These are phyloP conservation scores for Eupeodes luniger DNA, from an alignment of 2,888 invertebrate species.

Conservation along the genomic window DNA sequence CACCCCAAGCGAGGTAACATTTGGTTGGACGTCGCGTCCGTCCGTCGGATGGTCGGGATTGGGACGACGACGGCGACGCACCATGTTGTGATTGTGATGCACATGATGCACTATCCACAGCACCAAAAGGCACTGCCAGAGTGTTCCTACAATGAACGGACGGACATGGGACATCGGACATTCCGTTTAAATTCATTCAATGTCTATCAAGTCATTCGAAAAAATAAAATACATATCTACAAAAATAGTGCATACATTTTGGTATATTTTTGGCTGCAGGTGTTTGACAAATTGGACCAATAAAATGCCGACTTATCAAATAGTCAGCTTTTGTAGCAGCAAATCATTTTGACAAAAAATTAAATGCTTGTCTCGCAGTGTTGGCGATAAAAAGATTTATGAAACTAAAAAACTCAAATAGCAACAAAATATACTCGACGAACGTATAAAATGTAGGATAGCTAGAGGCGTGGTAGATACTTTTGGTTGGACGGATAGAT, in stretches of 20 bases:
- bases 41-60: not conserved
- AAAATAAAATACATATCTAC: conserved; percentile 12
- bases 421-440: not conserved
- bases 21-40: conserved; percentile 2
- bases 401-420: not conserved
- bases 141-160: not conserved
- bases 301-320: conserved; percentile 57
- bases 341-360: conserved; percentile 52
- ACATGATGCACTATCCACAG: not conserved
- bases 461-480: conserved; percentile 27
- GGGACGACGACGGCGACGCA: not conserved
- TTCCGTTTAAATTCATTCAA: conserved; percentile 47
- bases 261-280: conserved; percentile 56
- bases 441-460: not conserved
- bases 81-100: conserved; percentile 34
- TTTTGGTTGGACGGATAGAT: not conserved
- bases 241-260: not conserved
- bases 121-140: too few relatives aligned
- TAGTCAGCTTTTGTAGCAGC: conserved; percentile 29
- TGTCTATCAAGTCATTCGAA: conserved; percentile 55
- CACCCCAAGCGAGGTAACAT: conserved; percentile 33
- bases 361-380: conserved; percentile 23
- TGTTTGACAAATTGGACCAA: conserved; percentile 65
- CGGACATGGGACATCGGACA: conserved; percentile 23
- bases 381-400: conserved; percentile 55